These are phyloP conservation scores for Euphydryas editha DNA, from an alignment of 2,888 invertebrate species.

Conservation along the genomic window DNA sequence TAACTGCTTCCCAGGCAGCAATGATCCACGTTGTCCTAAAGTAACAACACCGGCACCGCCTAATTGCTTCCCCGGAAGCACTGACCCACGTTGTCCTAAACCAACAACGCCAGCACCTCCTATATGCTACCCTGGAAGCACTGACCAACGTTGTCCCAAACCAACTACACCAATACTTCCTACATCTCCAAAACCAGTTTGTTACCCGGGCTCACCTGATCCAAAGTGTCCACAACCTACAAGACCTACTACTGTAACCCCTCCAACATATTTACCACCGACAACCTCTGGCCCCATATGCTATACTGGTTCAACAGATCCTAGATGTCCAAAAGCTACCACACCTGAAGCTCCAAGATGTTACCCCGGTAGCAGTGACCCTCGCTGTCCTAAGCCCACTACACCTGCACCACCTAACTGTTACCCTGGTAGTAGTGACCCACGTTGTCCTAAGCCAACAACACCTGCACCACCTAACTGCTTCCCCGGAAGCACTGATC, in stretches of 20 bases:
- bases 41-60: slow-evolving; percentile 39
- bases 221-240: slow-evolving; percentile 57
- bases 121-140: slow-evolving; percentile 25
- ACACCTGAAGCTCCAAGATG: slow-evolving; percentile 50
- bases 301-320: slow-evolving; percentile 50
- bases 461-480: slow-evolving; percentile 47
- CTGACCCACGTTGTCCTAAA: slow-evolving; percentile 45
- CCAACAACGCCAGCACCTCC: slow-evolving; percentile 33
- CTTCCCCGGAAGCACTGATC: slow-evolving; percentile 51
- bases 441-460: slow-evolving; percentile 55
- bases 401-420: slow-evolving; percentile 52
- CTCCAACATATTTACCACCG: slow-evolving; percentile 54
- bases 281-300: slow-evolving; percentile 48
- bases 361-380: slow-evolving; percentile 48
- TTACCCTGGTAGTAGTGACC: slow-evolving; percentile 61
- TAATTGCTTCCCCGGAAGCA: slow-evolving; percentile 57
- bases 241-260: slow-evolving; percentile 56
- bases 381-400: slow-evolving; percentile 56
- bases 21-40: slow-evolving; percentile 55
- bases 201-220: slow-evolving; percentile 60
- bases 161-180: too few relatives aligned
- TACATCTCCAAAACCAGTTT: slow-evolving; percentile 46
- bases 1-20: slow-evolving; percentile 46
- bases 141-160: slow-evolving; percentile 26
- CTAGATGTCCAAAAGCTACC: slow-evolving; percentile 54